phyloP scores from a whole-genome alignment of 2,888 invertebrate genomes.

The Parelbella ahira region DNA sequence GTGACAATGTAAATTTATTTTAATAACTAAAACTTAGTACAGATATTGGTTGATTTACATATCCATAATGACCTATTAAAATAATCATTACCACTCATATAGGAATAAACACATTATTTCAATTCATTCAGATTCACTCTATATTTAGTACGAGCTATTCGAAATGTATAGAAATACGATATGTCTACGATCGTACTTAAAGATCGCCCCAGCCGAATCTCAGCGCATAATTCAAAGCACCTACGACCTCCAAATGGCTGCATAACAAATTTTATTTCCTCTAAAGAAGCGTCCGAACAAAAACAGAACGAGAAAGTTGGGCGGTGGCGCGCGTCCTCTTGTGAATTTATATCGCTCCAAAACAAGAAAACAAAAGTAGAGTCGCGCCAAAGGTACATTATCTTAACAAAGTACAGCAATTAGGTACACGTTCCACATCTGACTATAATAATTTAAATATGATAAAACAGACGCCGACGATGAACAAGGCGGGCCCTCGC shows the following conservation, averaged over 20 bases:
- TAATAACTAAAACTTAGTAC: too few species aligned
- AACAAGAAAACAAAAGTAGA: conserved; percentile 80
- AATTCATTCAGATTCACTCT: too few species aligned
- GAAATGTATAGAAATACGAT: too few species aligned
- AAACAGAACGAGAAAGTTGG: conserved; percentile 73
- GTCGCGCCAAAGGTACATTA: conserved; percentile 79
- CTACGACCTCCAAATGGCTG: conserved; percentile 55
- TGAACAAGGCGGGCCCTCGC: conserved; percentile 66
- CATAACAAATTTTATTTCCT: conserved; percentile 69
- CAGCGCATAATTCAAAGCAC: conserved; percentile 44
- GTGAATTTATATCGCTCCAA: conserved; percentile 73
- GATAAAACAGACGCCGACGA: conserved; percentile 77
- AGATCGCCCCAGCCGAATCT: conserved; percentile 31
- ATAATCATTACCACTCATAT: too few species aligned
- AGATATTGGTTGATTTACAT: too few species aligned
- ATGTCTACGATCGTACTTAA: too few species aligned
- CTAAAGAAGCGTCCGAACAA: conserved; percentile 66
- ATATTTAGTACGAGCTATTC: too few species aligned
- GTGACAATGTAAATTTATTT: too few species aligned
- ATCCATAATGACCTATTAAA: too few species aligned
- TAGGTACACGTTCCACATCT: conserved; percentile 81
- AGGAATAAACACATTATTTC: too few species aligned
- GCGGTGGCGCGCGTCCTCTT: conserved; percentile 62
- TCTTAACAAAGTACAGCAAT: conserved; percentile 81
- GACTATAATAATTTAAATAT: conserved; percentile 81